These are phyloP conservation scores for Azorinus chamasolen DNA, from an alignment of 2,888 invertebrate species.

Conservation along the genomic window DNA sequence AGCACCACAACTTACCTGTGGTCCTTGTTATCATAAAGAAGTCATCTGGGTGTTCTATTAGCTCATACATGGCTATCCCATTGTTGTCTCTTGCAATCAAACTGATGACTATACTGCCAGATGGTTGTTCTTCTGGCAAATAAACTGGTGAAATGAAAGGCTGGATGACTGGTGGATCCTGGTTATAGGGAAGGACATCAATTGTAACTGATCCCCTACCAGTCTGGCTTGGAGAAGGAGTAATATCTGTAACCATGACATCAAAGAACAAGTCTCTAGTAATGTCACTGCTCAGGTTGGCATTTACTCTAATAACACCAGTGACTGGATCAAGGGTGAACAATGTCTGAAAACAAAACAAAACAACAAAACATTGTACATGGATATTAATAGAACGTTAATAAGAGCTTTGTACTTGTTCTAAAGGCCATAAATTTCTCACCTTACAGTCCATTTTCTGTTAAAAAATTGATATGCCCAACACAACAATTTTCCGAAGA, in stretches of 20 bases:
- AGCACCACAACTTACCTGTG: too few relatives aligned
- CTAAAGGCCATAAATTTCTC: too few relatives aligned
- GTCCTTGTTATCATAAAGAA: too few relatives aligned
- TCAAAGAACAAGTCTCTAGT: conserved; percentile 93
- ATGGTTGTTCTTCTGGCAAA: conserved; percentile 77
- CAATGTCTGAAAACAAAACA: conserved; percentile 88
- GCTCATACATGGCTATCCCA: conserved; percentile 70
- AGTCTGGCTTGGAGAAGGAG: conserved; percentile 87
- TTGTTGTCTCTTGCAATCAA: conserved; percentile 81
- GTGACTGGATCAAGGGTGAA: conserved; percentile 92
- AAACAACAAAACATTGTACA: too few relatives aligned
- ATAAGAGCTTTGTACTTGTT: too few relatives aligned
- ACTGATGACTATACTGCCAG: conserved; percentile 76
- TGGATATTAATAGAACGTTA: too few relatives aligned
- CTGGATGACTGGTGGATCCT: conserved; percentile 89
- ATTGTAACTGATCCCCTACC: conserved; percentile 89
- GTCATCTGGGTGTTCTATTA: too few relatives aligned
- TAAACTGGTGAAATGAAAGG: conserved; percentile 39
- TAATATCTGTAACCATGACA: conserved; percentile 93
- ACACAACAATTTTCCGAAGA: too few relatives aligned
- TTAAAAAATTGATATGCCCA: too few relatives aligned
- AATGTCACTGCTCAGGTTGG: conserved; percentile 92
- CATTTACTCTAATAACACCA: conserved; percentile 91
- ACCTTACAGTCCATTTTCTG: too few relatives aligned
- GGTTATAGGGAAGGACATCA: conserved; percentile 89